phyloP scores from a whole-genome alignment of 2,888 invertebrate species.

The Phlogophora meticulosa region DNA sequence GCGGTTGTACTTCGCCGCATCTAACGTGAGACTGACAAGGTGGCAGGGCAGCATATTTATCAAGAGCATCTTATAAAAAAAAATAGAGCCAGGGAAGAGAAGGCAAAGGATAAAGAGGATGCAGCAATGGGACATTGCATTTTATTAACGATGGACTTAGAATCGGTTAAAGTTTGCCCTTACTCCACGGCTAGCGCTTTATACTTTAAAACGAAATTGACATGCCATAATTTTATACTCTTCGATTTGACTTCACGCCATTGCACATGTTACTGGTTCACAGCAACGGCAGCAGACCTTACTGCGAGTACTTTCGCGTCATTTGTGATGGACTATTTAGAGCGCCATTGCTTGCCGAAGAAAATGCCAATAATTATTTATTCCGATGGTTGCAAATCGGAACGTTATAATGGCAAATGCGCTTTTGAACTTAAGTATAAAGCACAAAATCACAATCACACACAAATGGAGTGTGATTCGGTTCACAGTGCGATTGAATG shows the following conservation, averaged over 20 bases:
- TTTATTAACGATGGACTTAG: background rate
- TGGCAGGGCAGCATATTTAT: background rate
- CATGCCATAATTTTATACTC: background rate
- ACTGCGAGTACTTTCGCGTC: conserved; percentile 1
- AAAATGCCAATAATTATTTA: conserved; percentile 13
- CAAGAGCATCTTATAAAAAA: conserved; percentile 5
- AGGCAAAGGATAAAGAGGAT: background rate
- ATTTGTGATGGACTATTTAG: conserved; percentile 6
- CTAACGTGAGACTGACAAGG: no score
- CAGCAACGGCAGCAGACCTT: background rate
- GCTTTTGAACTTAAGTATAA: background rate
- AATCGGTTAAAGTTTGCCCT: background rate
- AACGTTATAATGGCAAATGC: conserved; percentile 1
- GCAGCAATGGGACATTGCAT: background rate
- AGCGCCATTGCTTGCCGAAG: conserved; percentile 2
- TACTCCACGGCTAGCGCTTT: background rate
- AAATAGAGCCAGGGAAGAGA: conserved; percentile 3
- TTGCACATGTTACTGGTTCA: conserved; percentile 8
- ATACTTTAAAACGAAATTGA: background rate
- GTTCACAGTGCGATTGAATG: conserved; percentile 8
- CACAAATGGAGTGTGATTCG: conserved; percentile 13
- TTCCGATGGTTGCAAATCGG: conserved; percentile 12
- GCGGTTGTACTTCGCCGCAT: no score
- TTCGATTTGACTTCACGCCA: background rate
- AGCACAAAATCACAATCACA: conserved; percentile 1